A percentile compares a stretch with the other conserved stretches of the same genome.
Evolutionary conservation across 2,113 vertebrate genomes (phyloP).

Genomic region (Cottus gobio): DNA sequence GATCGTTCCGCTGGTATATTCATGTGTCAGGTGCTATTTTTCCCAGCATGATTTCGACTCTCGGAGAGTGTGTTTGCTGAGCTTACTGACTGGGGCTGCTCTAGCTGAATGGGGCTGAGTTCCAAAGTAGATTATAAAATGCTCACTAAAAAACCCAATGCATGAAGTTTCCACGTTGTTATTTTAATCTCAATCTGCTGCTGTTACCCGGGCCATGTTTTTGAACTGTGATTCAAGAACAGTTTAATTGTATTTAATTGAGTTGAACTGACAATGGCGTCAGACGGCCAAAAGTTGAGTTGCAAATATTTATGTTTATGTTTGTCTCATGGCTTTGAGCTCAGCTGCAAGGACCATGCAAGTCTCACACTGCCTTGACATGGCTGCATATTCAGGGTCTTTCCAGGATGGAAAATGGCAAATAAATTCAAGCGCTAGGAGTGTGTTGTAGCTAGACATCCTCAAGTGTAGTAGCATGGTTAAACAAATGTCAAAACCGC

Average conservation of each 20-base stretch:
- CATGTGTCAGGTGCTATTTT: slow-evolving; percentile 49
- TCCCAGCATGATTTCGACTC: slow-evolving; percentile 8
- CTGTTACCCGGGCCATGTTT: not conserved
- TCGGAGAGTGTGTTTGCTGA: slow-evolving; percentile 26
- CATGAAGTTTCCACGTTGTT: not conserved
- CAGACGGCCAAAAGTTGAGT: not conserved
- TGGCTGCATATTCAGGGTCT: not conserved
- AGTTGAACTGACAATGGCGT: not conserved
- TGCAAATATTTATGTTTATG: not conserved
- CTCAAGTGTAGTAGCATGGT: not conserved
- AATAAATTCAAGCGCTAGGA: not conserved
- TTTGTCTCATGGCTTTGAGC: not conserved
- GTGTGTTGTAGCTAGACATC: not conserved
- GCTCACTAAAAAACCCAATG: not conserved
- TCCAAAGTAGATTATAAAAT: not conserved
- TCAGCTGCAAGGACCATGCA: not conserved
- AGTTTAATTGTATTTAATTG: not conserved
- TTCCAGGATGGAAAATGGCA: not conserved
- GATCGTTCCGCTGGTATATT: slow-evolving; percentile 16
- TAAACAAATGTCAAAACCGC: slow-evolving; percentile 7
- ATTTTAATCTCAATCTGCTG: slow-evolving; percentile 27
- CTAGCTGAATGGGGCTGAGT: slow-evolving; percentile 13
- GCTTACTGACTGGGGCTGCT: slow-evolving; percentile 32
- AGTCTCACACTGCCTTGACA: slow-evolving; percentile 3
- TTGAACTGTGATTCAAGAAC: slow-evolving; percentile 8